Evolutionary conservation across 2,113 vertebrate species (phyloP).

Genomic region (Xyliphius kryptos): DNA sequence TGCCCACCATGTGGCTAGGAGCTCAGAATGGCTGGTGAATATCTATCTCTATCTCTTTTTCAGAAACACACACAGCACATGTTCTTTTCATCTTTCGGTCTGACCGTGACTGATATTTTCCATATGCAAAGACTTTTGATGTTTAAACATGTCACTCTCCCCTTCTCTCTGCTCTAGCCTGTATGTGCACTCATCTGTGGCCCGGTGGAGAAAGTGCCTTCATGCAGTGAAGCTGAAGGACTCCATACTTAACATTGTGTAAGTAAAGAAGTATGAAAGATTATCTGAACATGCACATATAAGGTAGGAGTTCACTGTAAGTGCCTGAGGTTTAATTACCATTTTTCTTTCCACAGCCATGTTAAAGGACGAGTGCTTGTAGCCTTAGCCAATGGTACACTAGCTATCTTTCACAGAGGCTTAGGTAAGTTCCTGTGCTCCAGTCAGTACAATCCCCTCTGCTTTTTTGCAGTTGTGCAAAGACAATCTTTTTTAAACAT

Average conservation of each 20-base stretch:
- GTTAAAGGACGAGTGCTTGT: conserved; percentile 93
- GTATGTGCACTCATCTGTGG: conserved; percentile 91
- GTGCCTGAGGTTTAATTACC: no score
- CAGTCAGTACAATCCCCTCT: neutral
- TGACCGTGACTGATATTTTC: no score
- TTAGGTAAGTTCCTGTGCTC: conserved; percentile 67
- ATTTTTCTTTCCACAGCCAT: conserved; percentile 65
- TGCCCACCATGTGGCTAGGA: conserved; percentile 97
- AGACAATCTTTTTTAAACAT: conserved; percentile 10
- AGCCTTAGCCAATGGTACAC: conserved; percentile 87
- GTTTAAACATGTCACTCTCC: conserved; percentile 1
- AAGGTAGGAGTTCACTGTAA: no score
- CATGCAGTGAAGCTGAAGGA: conserved; percentile 98
- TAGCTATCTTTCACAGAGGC: conserved; percentile 91
- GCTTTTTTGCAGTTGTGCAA: neutral
- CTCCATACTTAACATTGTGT: conserved; percentile 94
- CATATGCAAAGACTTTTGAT: no score
- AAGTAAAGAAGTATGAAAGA: no score
- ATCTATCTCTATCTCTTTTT: no score
- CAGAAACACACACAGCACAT: neutral
- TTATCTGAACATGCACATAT: neutral
- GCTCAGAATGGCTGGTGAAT: conserved; percentile 91
- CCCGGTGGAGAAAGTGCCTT: conserved; percentile 94
- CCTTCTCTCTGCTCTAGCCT: conserved; percentile 62
- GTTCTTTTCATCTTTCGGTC: no score